Evolutionary conservation across 35 echinoderm and acorn worm species (phyloP).

Genomic region (Lytechinus pictus): DNA sequence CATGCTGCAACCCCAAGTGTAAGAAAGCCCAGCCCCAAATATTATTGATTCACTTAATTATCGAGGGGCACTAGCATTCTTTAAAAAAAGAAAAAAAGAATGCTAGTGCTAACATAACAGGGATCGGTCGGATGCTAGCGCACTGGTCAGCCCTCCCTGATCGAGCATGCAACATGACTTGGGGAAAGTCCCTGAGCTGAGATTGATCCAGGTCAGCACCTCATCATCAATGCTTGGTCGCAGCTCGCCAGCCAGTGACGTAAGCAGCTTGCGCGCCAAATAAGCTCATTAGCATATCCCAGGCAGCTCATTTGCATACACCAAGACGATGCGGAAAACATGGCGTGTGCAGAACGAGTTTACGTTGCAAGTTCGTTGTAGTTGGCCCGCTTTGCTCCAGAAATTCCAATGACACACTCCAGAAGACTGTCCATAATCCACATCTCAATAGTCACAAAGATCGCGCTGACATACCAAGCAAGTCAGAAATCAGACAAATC

Average conservation of each 20-base stretch:
- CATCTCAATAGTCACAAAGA: neutral
- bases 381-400: neutral
- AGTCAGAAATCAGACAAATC: neutral
- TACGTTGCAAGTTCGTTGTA: neutral
- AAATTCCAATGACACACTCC: neutral
- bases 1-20: no score
- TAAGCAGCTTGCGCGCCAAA: neutral
- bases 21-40: no score
- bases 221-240: neutral
- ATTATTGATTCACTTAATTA: no score
- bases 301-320: slow-evolving; percentile 1
- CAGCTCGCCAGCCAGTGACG: neutral
- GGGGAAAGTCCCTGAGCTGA: no score
- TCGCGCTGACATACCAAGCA: neutral
- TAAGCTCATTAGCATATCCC: neutral
- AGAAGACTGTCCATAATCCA: neutral
- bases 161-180: no score
- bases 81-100: no score
- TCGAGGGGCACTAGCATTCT: no score
- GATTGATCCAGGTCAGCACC: neutral
- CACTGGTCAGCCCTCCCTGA: no score
- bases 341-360: neutral
- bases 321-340: neutral
- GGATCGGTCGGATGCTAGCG: no score
- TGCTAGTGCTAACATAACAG: no score